Percentiles rank a stretch among this genome's conserved stretches.
Evolutionary conservation across 2,797 vertebrate genomes (phyloP).

Genomic region (Oryzias dopingdopingensis): DNA sequence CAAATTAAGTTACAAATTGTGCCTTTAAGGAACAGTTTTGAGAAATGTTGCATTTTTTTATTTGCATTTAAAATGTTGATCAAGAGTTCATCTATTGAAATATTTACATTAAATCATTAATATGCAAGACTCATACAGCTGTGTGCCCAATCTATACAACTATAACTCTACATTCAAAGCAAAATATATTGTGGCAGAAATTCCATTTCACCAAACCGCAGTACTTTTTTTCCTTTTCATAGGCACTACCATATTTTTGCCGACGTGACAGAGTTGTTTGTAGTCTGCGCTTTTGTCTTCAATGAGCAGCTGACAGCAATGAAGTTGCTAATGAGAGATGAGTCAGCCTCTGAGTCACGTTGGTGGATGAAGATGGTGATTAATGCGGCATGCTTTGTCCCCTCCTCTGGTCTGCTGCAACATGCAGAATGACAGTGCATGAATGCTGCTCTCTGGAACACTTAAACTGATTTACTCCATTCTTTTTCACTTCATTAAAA

Average conservation of each 20-base stretch:
- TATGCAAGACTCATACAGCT: no score
- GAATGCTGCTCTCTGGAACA: conserved; percentile 28
- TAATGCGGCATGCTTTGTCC: conserved; percentile 51
- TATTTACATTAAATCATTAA: no score
- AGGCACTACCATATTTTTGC: conserved; percentile 1
- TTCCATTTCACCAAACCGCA: no score
- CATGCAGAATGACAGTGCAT: conserved; percentile 42
- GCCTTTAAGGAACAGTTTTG: no score
- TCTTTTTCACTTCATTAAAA: conserved; percentile 16
- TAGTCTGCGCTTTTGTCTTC: conserved; percentile 21
- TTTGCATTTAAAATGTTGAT: no score
- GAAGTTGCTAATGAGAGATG: conserved; percentile 60
- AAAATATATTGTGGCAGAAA: no score
- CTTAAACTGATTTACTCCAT: conserved; percentile 30
- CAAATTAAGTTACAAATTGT: no score
- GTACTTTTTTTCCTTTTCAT: no score
- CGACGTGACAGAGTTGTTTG: conserved; percentile 12
- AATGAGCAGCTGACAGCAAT: conserved; percentile 52
- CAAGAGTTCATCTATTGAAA: no score
- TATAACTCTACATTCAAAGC: no score
- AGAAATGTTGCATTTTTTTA: no score
- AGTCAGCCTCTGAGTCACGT: conserved; percentile 58
- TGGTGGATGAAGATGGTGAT: conserved; percentile 59
- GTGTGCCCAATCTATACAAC: no score
- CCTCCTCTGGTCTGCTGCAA: conserved; percentile 41